Evolutionary conservation across 2,113 vertebrate species (phyloP), one percentile per base, ranked within the genome.

Genomic region (Oreotrochilus melanogaster): DNA sequence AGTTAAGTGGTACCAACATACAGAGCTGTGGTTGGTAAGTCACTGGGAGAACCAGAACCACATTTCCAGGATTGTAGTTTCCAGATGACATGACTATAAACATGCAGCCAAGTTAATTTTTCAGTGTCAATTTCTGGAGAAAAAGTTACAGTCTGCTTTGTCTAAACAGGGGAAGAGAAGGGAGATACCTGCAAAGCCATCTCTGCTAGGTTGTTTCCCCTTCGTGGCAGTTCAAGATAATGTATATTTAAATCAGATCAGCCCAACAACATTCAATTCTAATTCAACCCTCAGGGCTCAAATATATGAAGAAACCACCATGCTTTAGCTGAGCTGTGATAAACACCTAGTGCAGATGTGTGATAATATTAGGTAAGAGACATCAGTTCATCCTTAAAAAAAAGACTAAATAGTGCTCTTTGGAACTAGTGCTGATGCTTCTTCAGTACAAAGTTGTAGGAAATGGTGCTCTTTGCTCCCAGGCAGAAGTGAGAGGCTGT

Each of bases 331-430:
- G 33, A 71, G 48, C 31, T 74, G 14, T 10, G 43, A 18, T 13
- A 24, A 24, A 37, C 4, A 3, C 31, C 57, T 67, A 4, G 2
- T 7, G 51, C 17, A 69, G 39, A 31, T 18, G 21, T 0, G 3
- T 12, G 35, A 60, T 28, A 61, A 11, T 0, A 2, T 35, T 25
- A 37, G 12, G 30, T 53, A 51, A 30, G 54, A 73, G 45, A n/a
- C 0, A 1, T 28, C 27, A 79, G 24, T 10, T 71, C 47, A 42
- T 30, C 15, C 22, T 57, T 42, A 17, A 45, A 45, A 43, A 43
- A 45, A 45, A 45, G 25, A 47, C 11, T 54, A 67, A 87, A 13
- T 15, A 67, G 62, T 13, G 9, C 28, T 66, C 53, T 53, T 0
- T 31, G 35, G 58, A 35, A 42, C 13, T 25, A 7, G 28, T 1